phyloP scores from a whole-genome alignment of 2,888 invertebrate genomes.

The Epiblema foenella region DNA sequence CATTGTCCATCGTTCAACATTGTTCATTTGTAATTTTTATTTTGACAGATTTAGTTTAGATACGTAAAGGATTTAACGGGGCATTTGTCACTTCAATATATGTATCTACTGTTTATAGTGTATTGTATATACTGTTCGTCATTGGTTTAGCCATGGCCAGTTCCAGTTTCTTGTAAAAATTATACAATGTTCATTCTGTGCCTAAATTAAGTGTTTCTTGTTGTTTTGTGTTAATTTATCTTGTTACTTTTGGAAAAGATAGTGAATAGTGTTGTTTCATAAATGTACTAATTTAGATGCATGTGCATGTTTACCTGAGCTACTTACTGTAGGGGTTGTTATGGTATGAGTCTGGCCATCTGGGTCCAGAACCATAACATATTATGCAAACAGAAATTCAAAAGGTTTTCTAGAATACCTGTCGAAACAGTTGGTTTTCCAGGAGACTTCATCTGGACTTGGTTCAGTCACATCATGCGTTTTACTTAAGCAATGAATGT shows the following conservation, averaged over 20 bases:
- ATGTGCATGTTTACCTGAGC: background rate
- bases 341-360: too few relatives aligned
- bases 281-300: background rate
- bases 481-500: too few relatives aligned
- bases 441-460: too few relatives aligned
- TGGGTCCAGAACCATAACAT: too few relatives aligned
- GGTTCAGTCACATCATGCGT: too few relatives aligned
- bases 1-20: background rate
- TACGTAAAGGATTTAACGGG: background rate
- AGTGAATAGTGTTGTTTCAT: too few relatives aligned
- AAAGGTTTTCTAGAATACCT: too few relatives aligned
- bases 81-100: background rate
- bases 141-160: background rate
- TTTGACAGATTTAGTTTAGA: slow-evolving; percentile 16
- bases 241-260: too few relatives aligned
- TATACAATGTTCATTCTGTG: background rate
- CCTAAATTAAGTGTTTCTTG: background rate
- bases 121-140: background rate
- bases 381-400: too few relatives aligned
- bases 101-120: background rate
- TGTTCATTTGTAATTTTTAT: background rate
- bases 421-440: too few relatives aligned
- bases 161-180: background rate
- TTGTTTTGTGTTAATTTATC: too few relatives aligned
- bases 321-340: too few relatives aligned